Evolutionary conservation across 1,140 invertebrate species (phyloP).

Genomic region (Oryzaephilus surinamensis): DNA sequence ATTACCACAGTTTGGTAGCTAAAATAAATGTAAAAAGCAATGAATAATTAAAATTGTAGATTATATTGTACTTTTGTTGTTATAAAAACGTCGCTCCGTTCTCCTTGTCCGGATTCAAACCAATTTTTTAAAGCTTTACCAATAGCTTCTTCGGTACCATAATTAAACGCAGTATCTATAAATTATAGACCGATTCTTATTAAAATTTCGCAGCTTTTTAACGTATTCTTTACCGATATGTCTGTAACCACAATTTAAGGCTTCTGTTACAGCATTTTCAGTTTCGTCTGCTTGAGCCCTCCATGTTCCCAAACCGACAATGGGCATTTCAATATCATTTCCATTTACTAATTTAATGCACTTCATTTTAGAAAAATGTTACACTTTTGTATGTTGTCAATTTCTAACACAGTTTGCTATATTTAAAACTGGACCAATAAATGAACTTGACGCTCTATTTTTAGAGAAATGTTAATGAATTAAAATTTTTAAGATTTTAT

Average conservation of each 20-base stretch:
- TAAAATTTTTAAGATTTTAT: too few relatives aligned
- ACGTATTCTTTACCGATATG: conserved; percentile 47
- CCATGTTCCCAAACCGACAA: conserved; percentile 52
- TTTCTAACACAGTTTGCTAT: background rate
- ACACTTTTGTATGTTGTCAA: background rate
- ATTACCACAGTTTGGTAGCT: conserved; percentile 46
- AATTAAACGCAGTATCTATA: conserved; percentile 51
- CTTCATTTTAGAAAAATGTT: conserved; percentile 18
- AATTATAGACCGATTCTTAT: background rate
- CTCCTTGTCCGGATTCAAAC: conserved; percentile 43
- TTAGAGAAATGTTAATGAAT: too few relatives aligned
- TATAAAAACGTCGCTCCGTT: conserved; percentile 53
- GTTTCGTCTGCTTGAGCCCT: conserved; percentile 47
- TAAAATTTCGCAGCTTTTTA: background rate
- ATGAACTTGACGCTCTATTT: too few relatives aligned
- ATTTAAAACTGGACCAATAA: too few relatives aligned
- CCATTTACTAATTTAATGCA: conserved; percentile 13
- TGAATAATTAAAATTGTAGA: conserved; percentile 9
- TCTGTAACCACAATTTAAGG: conserved; percentile 48
- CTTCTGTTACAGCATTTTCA: conserved; percentile 40
- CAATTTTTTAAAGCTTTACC: conserved; percentile 48
- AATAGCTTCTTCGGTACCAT: conserved; percentile 53
- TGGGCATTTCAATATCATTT: conserved; percentile 40
- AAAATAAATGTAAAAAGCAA: too few relatives aligned
- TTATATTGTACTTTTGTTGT: conserved; percentile 47